Conservation (phyloP, 2,888 invertebrate species). For the Rugalucina vietnamica region DNA sequence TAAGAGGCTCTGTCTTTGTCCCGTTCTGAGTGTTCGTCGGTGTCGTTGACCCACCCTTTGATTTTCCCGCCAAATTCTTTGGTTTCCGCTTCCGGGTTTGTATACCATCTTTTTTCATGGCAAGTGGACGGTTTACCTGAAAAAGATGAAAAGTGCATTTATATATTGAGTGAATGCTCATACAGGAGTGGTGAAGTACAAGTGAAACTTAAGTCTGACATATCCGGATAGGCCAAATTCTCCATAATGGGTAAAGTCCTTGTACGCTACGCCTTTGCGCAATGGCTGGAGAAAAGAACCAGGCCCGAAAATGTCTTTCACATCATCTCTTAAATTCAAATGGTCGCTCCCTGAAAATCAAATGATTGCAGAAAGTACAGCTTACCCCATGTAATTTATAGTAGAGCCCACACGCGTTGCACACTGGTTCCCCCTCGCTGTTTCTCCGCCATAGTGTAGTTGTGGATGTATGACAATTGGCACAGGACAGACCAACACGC, state of each 20-base stretch:
- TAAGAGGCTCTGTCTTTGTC: slow-evolving; percentile 35
- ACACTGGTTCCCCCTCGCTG: slow-evolving; percentile 97
- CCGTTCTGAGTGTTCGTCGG: slow-evolving; percentile 27
- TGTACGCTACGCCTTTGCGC: too few species aligned
- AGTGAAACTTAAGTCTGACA: too few species aligned
- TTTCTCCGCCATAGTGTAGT: slow-evolving; percentile 99
- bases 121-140: slow-evolving; percentile 91
- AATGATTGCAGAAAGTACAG: too few species aligned
- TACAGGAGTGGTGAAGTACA: too few species aligned
- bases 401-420: slow-evolving; percentile 99
- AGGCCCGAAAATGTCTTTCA: too few species aligned
- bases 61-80: slow-evolving; percentile 73
- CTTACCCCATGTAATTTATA: slow-evolving; percentile 93
- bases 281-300: too few species aligned
- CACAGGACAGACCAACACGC: slow-evolving; percentile 93
- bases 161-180: too few species aligned
- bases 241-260: too few species aligned
- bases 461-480: slow-evolving; percentile 95
- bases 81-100: slow-evolving; percentile 96
- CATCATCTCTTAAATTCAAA: too few species aligned
- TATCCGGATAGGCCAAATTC: too few species aligned
- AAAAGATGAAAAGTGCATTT: slow-evolving; percentile 5
- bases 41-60: slow-evolving; percentile 52
- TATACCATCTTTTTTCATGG: slow-evolving; percentile 98
- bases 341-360: too few species aligned